Percentiles rank a stretch among this genome's conserved stretches.
phyloP scores from a whole-genome alignment of 2,888 invertebrate species.

The Chirona hameri region DNA sequence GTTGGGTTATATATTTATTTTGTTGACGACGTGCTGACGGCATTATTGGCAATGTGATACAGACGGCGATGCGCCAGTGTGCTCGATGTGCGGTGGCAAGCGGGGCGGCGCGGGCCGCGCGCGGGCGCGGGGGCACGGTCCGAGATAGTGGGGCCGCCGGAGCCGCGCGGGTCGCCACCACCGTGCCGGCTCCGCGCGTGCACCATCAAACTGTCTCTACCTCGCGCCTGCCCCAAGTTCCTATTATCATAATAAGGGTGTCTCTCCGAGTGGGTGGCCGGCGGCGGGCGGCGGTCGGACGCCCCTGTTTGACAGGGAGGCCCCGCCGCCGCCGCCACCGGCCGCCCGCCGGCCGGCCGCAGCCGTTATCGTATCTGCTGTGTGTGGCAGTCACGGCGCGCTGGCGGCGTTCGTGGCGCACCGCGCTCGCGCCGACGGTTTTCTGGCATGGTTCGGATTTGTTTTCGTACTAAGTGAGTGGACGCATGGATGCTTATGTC shows the following conservation, averaged over 20 bases:
- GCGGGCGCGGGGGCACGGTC: neutral
- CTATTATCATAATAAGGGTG: neutral
- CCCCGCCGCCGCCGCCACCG: neutral
- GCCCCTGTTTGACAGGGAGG: neutral
- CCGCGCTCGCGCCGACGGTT: neutral
- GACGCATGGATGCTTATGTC: conserved; percentile 12
- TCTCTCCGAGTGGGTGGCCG: neutral
- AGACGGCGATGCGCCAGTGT: neutral
- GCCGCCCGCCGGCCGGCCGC: neutral
- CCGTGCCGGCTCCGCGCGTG: neutral
- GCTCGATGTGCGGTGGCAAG: neutral
- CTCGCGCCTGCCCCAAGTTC: conserved; percentile 8
- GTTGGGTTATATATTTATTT: conserved; percentile 29
- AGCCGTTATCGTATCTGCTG: too few species aligned
- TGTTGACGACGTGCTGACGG: neutral
- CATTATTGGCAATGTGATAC: conserved; percentile 27
- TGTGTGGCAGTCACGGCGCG: neutral
- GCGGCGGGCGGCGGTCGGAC: neutral
- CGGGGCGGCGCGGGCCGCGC: neutral
- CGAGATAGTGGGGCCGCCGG: neutral
- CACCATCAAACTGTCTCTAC: neutral
- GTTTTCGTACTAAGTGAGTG: conserved; percentile 26
- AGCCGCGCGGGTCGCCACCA: neutral
- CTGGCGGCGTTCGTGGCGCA: neutral
- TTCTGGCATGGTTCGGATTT: conserved; percentile 26